phyloP scores from a whole-genome alignment of 2,113 vertebrate species.

The Chloropsis hardwickii region DNA sequence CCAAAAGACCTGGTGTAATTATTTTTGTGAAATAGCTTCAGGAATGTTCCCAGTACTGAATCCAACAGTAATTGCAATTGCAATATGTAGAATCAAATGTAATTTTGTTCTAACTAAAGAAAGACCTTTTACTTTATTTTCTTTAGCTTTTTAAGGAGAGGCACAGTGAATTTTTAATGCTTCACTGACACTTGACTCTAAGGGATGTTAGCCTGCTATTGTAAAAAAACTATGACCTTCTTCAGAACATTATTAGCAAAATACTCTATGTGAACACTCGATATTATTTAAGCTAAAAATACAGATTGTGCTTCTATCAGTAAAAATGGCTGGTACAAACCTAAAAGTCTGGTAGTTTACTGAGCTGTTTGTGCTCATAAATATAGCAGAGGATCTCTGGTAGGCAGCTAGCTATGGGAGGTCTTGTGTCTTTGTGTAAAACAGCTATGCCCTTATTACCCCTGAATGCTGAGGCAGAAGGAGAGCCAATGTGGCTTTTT shows the following conservation, averaged over 20 bases:
- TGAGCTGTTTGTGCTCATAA: not conserved
- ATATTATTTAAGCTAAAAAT: not conserved
- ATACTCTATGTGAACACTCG: not conserved
- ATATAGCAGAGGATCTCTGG: not conserved
- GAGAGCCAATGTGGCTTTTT: not conserved
- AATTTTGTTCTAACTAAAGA: constrained; percentile 16
- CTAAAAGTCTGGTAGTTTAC: not conserved
- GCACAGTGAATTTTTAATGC: not conserved
- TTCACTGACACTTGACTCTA: not conserved
- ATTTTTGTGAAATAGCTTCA: constrained; percentile 33
- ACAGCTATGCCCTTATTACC: not conserved
- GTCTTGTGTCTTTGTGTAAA: not conserved
- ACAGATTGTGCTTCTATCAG: not conserved
- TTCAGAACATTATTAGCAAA: not conserved
- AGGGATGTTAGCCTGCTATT: not conserved
- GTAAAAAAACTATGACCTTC: not conserved
- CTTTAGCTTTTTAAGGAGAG: not conserved
- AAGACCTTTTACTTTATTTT: not conserved
- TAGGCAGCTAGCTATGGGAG: not conserved
- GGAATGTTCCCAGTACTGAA: constrained; percentile 2
- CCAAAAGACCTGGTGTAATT: not conserved
- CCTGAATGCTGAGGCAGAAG: not conserved
- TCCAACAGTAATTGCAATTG: constrained; percentile 29
- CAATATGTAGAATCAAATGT: not conserved
- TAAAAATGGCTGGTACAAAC: not conserved